Percentiles rank a stretch among this genome's conserved stretches.
These are phyloP conservation scores for Tetropium fuscum DNA, from an alignment of 2,888 invertebrate species.

Conservation along the genomic window DNA sequence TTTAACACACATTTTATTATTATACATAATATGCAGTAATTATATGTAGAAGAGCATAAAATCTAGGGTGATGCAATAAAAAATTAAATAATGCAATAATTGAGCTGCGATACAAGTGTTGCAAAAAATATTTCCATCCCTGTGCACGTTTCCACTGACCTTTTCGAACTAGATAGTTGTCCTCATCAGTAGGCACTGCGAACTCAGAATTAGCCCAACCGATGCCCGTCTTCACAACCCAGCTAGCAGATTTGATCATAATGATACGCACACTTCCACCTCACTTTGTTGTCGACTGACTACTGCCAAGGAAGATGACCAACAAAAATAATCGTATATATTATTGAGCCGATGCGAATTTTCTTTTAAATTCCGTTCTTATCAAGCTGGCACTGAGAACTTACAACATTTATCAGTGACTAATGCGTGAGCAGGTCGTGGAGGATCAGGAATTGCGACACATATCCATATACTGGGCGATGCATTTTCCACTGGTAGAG, in stretches of 20 bases:
- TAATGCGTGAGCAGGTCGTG: background rate
- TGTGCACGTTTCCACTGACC: no score
- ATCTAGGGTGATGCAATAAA: no score
- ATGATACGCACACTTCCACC: background rate
- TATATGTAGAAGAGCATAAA: no score
- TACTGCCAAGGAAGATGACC: background rate
- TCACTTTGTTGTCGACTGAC: background rate
- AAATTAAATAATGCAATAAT: no score
- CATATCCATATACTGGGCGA: background rate
- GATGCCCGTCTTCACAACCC: background rate
- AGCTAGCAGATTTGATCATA: conserved; percentile 7
- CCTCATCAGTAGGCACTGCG: background rate
- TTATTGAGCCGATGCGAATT: background rate
- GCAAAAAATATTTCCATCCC: background rate
- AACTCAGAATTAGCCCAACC: background rate
- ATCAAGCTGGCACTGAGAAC: background rate
- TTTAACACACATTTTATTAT: no score
- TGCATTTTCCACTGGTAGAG: no score
- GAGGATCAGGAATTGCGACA: background rate
- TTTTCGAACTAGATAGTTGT: no score
- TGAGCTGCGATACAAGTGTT: no score
- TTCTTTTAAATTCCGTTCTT: background rate
- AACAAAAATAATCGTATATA: conserved; percentile 8
- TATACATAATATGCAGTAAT: no score
- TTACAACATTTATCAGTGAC: background rate